Evolutionary conservation across 1,140 invertebrate genomes (phyloP), one percentile per base, ranked within the genome.

Genomic region (Drosophila auraria): DNA sequence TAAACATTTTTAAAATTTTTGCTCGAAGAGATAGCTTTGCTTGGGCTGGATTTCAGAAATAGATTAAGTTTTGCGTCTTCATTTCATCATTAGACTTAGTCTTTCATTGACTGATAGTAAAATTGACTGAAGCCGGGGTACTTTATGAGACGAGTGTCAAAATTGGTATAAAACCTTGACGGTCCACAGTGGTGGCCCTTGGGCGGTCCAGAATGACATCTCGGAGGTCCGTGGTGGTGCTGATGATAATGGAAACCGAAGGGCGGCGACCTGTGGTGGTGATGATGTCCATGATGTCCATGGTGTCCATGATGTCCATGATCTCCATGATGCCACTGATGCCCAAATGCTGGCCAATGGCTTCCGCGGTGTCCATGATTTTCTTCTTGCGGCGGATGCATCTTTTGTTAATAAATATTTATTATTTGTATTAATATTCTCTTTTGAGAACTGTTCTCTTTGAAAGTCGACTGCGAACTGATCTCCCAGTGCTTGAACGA

Each of bases 71-170:
- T 27, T n/a, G 0, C 14, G 7, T 33, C 6, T 33, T 45, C 4
- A 38, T 33, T 66, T 36, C 20, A 27, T 45, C 12, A 63, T 30
- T 25, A 14, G 20, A 38, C n/a, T 68, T 56, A 71, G 15, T 56
- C 50, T 40, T 71, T 68, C 68, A 71, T 71, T 0, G 68, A 25
- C 50, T 68, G 14, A 36, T 71, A 71, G 36, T 71, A 71, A 30
- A 56, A 69, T 11, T 11, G 12, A 38, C 63, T 71, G 14, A 71
- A 71, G n/a, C 64, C n/a, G 7, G 36, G 23, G 1, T 30, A 2
- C 30, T 30, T 70, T 27, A 47, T 49, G 14, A 71, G 4, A 20
- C 50, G 40, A 23, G 68, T n/a, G 38, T 33, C 68, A 47, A 44
- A 71, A 47, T 23, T 2, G 12, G n/a, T 15, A 23, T 58, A 9